These are phyloP conservation scores for Epinephelus coioides DNA, from an alignment of 2,797 vertebrate genomes.

Conservation along the genomic window DNA sequence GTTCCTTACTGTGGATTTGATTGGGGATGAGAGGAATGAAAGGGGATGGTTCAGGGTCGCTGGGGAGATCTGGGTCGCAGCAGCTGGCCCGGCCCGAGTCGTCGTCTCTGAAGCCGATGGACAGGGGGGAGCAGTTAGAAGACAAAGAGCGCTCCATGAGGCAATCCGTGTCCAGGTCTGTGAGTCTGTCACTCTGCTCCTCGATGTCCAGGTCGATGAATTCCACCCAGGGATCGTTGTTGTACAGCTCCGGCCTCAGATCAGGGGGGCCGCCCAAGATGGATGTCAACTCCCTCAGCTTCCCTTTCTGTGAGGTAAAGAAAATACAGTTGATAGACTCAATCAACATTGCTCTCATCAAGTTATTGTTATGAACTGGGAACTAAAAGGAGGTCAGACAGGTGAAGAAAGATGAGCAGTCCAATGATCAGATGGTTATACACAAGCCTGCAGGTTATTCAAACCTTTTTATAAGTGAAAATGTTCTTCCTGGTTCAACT, in stretches of 20 bases:
- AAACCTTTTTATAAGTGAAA: too few species aligned
- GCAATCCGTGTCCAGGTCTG: slow-evolving; percentile 87
- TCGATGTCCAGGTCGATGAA: slow-evolving; percentile 97
- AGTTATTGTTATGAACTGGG: too few species aligned
- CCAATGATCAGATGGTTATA: too few species aligned
- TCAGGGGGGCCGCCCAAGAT: slow-evolving; percentile 89
- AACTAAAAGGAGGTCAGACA: too few species aligned
- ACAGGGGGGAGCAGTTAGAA: slow-evolving; percentile 79
- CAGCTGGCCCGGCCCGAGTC: slow-evolving; percentile 96
- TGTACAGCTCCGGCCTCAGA: slow-evolving; percentile 90
- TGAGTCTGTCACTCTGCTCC: slow-evolving; percentile 85
- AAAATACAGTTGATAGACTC: not conserved
- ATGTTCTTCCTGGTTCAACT: too few species aligned
- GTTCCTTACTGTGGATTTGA: slow-evolving; percentile 25
- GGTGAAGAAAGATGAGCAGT: too few species aligned
- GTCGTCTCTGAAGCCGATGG: slow-evolving; percentile 88
- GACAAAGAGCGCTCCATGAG: slow-evolving; percentile 84
- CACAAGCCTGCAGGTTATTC: too few species aligned
- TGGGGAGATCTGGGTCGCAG: slow-evolving; percentile 92
- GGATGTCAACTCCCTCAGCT: slow-evolving; percentile 92
- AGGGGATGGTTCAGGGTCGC: slow-evolving; percentile 83
- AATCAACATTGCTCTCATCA: too few species aligned
- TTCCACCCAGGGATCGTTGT: slow-evolving; percentile 94
- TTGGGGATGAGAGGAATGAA: slow-evolving; percentile 48
- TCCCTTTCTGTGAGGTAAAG: slow-evolving; percentile 88